Evolutionary conservation across 2,888 invertebrate genomes (phyloP).

Genomic region (Leucoptera coffeella): DNA sequence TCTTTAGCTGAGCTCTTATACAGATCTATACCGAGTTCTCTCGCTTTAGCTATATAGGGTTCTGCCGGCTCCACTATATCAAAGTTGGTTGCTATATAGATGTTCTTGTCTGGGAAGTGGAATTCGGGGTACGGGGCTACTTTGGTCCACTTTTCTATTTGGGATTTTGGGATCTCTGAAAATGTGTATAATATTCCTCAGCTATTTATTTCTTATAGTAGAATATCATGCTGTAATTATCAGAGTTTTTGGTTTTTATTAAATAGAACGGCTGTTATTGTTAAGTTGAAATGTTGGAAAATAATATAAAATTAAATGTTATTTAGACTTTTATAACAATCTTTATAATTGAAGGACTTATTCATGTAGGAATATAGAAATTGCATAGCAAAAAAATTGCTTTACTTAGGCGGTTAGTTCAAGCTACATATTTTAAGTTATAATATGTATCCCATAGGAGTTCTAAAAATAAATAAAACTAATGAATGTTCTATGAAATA

Average conservation of each 20-base stretch:
- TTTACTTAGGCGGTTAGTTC: too few relatives aligned
- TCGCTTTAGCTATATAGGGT: constrained; percentile 19
- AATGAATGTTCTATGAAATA: too few relatives aligned
- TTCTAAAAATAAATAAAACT: too few relatives aligned
- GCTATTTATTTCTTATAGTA: too few relatives aligned
- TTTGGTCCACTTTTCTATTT: constrained; percentile 59
- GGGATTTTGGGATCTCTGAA: constrained; percentile 55
- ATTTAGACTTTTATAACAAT: too few relatives aligned
- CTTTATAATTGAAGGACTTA: too few relatives aligned
- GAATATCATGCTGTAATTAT: background rate
- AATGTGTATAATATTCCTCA: constrained; percentile 1
- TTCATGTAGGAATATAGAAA: too few relatives aligned
- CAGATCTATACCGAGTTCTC: constrained; percentile 19
- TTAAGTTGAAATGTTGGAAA: background rate
- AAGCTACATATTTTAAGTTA: too few relatives aligned
- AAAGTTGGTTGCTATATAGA: constrained; percentile 69
- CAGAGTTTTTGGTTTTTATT: background rate
- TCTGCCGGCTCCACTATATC: constrained; percentile 39
- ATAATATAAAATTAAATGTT: too few relatives aligned
- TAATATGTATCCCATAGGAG: too few relatives aligned
- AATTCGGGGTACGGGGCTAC: constrained; percentile 53
- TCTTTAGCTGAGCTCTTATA: constrained; percentile 19
- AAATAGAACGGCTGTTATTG: background rate
- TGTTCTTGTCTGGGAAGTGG: constrained; percentile 64
- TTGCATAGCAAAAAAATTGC: too few relatives aligned